These are phyloP conservation scores for Lates calcarifer DNA, from an alignment of 2,113 vertebrate species.

Conservation along the genomic window DNA sequence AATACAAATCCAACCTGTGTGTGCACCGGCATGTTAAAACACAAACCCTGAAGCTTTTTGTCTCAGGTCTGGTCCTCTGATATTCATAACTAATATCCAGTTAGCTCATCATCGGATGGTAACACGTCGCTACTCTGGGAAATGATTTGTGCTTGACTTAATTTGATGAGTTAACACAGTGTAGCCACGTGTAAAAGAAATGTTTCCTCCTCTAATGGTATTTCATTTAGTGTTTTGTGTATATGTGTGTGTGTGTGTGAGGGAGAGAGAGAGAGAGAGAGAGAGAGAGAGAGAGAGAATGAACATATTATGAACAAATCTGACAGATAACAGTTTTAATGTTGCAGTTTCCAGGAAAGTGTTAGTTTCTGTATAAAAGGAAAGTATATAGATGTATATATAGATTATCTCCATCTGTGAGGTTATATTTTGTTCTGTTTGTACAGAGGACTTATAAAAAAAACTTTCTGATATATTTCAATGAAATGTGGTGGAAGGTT, in stretches of 20 bases:
- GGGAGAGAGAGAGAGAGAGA: no score
- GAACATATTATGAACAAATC: background rate
- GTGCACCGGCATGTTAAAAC: background rate
- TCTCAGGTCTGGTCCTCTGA: constrained; percentile 19
- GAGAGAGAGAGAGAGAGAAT: background rate
- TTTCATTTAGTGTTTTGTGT: background rate
- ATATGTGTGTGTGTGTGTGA: background rate
- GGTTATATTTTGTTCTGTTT: background rate
- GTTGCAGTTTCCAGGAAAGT: background rate
- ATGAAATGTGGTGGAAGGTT: background rate
- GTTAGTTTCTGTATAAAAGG: background rate
- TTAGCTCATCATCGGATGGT: background rate
- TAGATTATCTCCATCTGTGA: background rate
- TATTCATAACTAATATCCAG: background rate
- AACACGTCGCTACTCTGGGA: background rate
- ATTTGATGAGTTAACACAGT: constrained; percentile 3
- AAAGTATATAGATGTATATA: background rate
- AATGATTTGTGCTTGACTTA: background rate
- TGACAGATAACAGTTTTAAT: background rate
- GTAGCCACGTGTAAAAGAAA: background rate
- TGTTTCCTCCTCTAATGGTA: background rate
- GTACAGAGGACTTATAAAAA: background rate
- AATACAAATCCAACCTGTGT: background rate
- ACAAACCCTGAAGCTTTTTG: background rate
- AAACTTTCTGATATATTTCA: background rate